These are phyloP conservation scores for Delichon dasypus DNA, from an alignment of 2,797 vertebrate genomes.

Conservation along the genomic window DNA sequence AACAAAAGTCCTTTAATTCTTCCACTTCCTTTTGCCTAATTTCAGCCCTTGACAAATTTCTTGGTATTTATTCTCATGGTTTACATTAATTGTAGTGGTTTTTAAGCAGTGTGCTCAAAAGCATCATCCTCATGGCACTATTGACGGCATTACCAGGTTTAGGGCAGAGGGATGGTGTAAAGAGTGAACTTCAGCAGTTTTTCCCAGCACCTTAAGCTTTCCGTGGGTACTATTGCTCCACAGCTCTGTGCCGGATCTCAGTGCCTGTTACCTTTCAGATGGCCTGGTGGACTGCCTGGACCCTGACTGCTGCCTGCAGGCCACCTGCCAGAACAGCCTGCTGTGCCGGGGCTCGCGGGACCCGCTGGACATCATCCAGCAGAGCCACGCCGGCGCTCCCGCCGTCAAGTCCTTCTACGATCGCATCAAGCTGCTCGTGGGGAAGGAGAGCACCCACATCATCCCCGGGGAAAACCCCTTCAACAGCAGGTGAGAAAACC, in stretches of 20 bases:
- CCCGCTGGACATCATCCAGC: constrained; percentile 93
- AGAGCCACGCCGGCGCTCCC: constrained; percentile 82
- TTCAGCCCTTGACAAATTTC: background rate
- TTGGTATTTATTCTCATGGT: background rate
- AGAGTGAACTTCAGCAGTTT: background rate
- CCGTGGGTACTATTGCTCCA: accelerated
- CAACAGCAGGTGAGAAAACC: constrained; percentile 79
- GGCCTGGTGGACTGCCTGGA: constrained; percentile 98
- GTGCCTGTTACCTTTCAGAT: constrained; percentile 78
- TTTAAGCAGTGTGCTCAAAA: background rate
- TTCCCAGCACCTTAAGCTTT: background rate
- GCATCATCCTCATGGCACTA: accelerated
- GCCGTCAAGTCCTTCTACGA: constrained; percentile 93
- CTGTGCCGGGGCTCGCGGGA: constrained; percentile 94
- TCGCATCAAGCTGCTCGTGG: constrained; percentile 93
- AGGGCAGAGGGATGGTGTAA: accelerated
- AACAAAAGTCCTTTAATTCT: background rate
- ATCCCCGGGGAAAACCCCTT: constrained; percentile 95
- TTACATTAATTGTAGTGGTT: background rate
- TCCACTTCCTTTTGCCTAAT: background rate
- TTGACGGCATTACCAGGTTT: background rate
- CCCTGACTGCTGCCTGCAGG: constrained; percentile 97
- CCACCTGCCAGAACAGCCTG: constrained; percentile 91
- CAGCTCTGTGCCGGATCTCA: background rate
- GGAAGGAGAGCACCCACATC: constrained; percentile 93